phyloP scores from a whole-genome alignment of 2,797 vertebrate genomes.

The Valencia hispanica region DNA sequence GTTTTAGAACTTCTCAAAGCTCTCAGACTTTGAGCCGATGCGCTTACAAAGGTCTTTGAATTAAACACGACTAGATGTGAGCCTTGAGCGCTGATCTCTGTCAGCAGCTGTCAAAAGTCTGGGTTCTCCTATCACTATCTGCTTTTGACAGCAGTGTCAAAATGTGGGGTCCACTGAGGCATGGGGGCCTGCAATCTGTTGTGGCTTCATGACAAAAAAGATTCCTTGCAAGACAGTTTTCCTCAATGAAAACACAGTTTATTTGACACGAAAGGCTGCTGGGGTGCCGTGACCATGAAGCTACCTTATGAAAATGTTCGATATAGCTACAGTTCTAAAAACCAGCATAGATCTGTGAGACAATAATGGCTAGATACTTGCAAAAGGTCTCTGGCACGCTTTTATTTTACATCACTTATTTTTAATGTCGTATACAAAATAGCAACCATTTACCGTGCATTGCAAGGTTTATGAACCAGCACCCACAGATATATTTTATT shows the following conservation, averaged over 20 bases:
- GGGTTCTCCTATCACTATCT: conserved; percentile 26
- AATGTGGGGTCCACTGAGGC: conserved; percentile 30
- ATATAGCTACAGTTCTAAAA: not conserved
- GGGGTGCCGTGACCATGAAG: not conserved
- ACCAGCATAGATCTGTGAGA: not conserved
- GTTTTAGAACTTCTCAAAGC: conserved; percentile 52
- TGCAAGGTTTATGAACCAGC: too few relatives aligned
- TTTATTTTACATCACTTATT: not conserved
- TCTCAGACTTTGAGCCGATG: conserved; percentile 34
- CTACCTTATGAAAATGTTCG: not conserved
- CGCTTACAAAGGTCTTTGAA: conserved; percentile 55
- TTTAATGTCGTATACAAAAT: too few relatives aligned
- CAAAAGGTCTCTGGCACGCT: not conserved
- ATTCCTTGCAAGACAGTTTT: conserved; percentile 45
- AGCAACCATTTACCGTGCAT: too few relatives aligned
- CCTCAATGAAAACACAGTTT: conserved; percentile 17
- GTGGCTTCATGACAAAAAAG: conserved; percentile 36
- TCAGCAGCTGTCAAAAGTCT: conserved; percentile 41
- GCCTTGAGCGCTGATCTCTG: conserved; percentile 37
- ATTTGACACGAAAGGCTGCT: conserved; percentile 15
- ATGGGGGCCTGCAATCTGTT: conserved; percentile 37
- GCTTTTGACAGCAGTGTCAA: conserved; percentile 34
- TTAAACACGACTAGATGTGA: conserved; percentile 50
- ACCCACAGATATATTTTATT: too few relatives aligned
- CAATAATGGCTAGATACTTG: not conserved